Conservation (phyloP, 2,888 invertebrate species). For the Rhagophthalmus giganteus region DNA sequence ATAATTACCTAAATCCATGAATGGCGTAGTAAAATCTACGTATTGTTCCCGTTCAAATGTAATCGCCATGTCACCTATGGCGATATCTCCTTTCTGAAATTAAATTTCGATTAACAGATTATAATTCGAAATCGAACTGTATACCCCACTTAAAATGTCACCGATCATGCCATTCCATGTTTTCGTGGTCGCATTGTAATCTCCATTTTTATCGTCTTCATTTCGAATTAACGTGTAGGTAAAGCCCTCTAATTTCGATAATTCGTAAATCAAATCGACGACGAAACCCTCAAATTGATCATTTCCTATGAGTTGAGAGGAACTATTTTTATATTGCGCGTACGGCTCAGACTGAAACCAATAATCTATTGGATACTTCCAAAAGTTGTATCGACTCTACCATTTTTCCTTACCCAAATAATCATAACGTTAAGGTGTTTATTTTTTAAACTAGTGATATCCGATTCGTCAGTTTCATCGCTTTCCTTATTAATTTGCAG, state of each 20-base stretch:
- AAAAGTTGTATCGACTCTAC: too few relatives aligned
- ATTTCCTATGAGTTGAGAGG: conserved; percentile 57
- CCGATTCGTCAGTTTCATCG: background rate
- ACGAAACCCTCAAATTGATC: conserved; percentile 66
- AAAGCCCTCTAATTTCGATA: conserved; percentile 62
- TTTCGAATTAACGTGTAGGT: conserved; percentile 60
- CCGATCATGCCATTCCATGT: conserved; percentile 77
- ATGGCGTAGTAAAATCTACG: conserved; percentile 94
- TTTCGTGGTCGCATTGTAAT: conserved; percentile 52
- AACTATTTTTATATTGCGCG: conserved; percentile 62
- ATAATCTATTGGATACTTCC: conserved; percentile 3
- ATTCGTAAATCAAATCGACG: conserved; percentile 64
- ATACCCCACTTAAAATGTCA: conserved; percentile 44
- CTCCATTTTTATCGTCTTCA: conserved; percentile 49
- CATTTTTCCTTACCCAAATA: conserved; percentile 61
- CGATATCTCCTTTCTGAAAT: conserved; percentile 80
- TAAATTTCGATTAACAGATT: too few relatives aligned
- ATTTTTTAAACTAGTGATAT: conserved; percentile 65
- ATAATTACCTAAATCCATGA: conserved; percentile 88
- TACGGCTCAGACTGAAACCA: conserved; percentile 64
- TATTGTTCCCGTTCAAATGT: conserved; percentile 84
- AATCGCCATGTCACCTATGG: conserved; percentile 88
- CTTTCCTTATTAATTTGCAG: conserved; percentile 53
- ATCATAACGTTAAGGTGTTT: conserved; percentile 72
- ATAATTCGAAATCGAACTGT: too few relatives aligned